Evolutionary conservation across 2,888 invertebrate genomes (phyloP).

Genomic region (Theretra japonica): DNA sequence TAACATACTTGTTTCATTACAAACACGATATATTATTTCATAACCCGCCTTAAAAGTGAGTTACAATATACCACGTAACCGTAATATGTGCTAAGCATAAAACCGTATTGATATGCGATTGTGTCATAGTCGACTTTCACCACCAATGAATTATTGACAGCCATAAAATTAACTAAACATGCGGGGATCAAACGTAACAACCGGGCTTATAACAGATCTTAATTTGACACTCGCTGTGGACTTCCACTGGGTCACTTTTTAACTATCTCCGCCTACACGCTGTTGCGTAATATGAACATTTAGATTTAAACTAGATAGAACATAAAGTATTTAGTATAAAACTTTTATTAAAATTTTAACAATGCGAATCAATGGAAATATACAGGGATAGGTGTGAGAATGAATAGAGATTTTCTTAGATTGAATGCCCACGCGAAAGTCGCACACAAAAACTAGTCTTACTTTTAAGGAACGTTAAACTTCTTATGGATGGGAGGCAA

Average conservation of each 20-base stretch:
- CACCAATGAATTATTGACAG: constrained; percentile 18
- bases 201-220: not conserved
- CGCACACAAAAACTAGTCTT: not conserved
- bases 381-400: not conserved
- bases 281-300: not conserved
- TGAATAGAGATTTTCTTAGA: not conserved
- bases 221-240: not conserved
- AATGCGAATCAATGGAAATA: not conserved
- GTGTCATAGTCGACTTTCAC: constrained; percentile 25
- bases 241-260: not conserved
- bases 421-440: not conserved
- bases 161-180: constrained; percentile 1
- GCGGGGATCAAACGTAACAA: not conserved
- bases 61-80: constrained; percentile 37
- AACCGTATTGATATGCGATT: constrained; percentile 13
- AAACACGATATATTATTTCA: not conserved
- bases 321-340: not conserved
- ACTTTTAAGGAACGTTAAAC: not conserved
- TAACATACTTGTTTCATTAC: not conserved
- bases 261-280: not conserved
- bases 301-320: not conserved
- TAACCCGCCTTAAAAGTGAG: constrained; percentile 30
- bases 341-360: not conserved
- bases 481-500: constrained; percentile 3
- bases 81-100: constrained; percentile 13